Conservation (phyloP, 2,888 invertebrate species). For the Theretra japonica region DNA sequence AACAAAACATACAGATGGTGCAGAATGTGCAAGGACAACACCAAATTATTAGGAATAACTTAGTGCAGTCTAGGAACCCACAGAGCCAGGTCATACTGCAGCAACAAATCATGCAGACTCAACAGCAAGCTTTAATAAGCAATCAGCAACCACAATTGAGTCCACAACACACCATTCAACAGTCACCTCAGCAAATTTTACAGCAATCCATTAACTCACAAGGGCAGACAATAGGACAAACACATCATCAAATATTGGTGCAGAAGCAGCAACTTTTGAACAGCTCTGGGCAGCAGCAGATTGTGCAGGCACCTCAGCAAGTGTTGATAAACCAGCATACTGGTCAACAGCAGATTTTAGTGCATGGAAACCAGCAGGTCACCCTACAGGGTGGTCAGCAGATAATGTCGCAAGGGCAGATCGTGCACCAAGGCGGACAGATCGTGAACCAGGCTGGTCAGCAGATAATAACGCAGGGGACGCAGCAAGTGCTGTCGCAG, state of each 20-base stretch:
- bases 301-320: conserved; percentile 81
- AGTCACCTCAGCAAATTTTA: conserved; percentile 85
- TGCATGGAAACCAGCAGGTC: conserved; percentile 81
- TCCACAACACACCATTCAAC: conserved; percentile 83
- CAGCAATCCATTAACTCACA: conserved; percentile 85
- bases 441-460: conserved; percentile 77
- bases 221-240: conserved; percentile 79
- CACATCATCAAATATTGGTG: conserved; percentile 79
- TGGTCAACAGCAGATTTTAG: conserved; percentile 79
- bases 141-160: conserved; percentile 79
- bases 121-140: conserved; percentile 75
- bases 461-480: conserved; percentile 74
- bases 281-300: conserved; percentile 80
- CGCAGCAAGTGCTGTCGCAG: conserved; percentile 77
- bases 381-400: conserved; percentile 79
- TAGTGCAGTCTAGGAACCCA: conserved; percentile 76
- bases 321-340: conserved; percentile 80
- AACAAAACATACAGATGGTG: conserved; percentile 81
- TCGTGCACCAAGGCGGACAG: conserved; percentile 79
- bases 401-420: conserved; percentile 77
- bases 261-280: conserved; percentile 86
- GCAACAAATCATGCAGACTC: conserved; percentile 85
- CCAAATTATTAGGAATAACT: conserved; percentile 77
- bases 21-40: conserved; percentile 83
- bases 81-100: conserved; percentile 83